Base-by-base conservation (phyloP, 2,113 vertebrate species). In the Catagonus wagneri region DNA sequence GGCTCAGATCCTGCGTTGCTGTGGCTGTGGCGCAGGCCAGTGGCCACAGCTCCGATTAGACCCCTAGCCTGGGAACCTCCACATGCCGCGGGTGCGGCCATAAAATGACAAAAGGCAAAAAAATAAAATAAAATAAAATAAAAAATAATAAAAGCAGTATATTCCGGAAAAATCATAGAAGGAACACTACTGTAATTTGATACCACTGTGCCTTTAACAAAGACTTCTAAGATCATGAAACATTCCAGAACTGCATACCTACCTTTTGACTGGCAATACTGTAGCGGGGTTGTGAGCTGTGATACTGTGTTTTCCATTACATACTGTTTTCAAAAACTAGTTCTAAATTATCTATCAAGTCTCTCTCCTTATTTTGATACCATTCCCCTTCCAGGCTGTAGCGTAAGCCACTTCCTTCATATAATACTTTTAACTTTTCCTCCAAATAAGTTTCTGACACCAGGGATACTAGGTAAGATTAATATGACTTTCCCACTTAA, bases 401-500 rank as follows among this genome's bases (percentile, higher is more conserved):
- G 56, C 66, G 20, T 83, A 96, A 97, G 94, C 90, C 81, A 44
- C 32, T 65, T 92, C 36, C 96, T 98, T 93, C 94, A 86, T 13
- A 96, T 79, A 83, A 95, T 94, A 85, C 65, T 95, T 97, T 97
- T 93, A 96, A 84, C 52, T 97, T 97, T 92, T 71, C 63, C 95
- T 95, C 93, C 92, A 97, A 97, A 27, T 93, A 98, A 96, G 83
- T 95, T 98, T 97, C 95, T 58, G 19, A 96, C 69, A 96, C 71
- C 81, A 94, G 68, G 92, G 79, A 81, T 98, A 98, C 85, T 6
- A 95, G 87, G 36, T 80, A 97, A 97, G 98, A 98, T 97, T 97
- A 96, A 97, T 96, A 96, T 76, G 85, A 89, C 88, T 97, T 97
- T 98, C 58, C 50, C 87, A 94, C 95, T 98, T 97, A 97, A 96